Evolutionary conservation across 2,888 invertebrate species (phyloP).

Genomic region (Creontiades dilutus): DNA sequence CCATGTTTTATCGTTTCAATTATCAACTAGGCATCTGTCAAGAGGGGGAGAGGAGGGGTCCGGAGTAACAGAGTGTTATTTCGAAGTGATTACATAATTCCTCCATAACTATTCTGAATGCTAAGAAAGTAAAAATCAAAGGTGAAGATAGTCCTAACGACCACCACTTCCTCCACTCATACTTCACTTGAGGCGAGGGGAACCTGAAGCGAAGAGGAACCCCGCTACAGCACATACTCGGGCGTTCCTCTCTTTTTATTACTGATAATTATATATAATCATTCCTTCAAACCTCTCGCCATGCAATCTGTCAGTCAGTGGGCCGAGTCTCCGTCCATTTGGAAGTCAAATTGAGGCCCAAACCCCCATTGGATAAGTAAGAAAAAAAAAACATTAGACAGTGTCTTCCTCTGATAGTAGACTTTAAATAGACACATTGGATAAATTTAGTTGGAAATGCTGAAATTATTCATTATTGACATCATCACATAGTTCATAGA

Average conservation of each 20-base stretch:
- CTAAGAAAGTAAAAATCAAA: too few relatives aligned
- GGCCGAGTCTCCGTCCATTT: not conserved
- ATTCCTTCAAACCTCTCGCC: not conserved
- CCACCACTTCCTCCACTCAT: not conserved
- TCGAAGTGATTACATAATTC: too few relatives aligned
- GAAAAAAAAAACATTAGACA: not conserved
- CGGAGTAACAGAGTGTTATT: too few relatives aligned
- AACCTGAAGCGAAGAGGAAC: not conserved
- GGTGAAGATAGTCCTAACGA: not conserved
- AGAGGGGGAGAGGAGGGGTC: too few relatives aligned
- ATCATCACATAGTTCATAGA: too few relatives aligned
- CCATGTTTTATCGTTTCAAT: too few relatives aligned
- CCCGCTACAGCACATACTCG: not conserved
- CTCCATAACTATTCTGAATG: too few relatives aligned
- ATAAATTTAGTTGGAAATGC: too few relatives aligned
- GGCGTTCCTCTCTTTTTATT: conserved; percentile 1
- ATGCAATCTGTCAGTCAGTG: not conserved
- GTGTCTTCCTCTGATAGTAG: not conserved
- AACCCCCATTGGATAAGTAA: not conserved
- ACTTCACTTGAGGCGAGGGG: not conserved
- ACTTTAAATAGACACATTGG: too few relatives aligned
- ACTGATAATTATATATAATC: not conserved
- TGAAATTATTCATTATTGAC: too few relatives aligned
- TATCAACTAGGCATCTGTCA: too few relatives aligned
- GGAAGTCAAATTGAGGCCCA: not conserved